Conservation (phyloP, 2,113 vertebrate species). For the Cephalophus harveyi region DNA sequence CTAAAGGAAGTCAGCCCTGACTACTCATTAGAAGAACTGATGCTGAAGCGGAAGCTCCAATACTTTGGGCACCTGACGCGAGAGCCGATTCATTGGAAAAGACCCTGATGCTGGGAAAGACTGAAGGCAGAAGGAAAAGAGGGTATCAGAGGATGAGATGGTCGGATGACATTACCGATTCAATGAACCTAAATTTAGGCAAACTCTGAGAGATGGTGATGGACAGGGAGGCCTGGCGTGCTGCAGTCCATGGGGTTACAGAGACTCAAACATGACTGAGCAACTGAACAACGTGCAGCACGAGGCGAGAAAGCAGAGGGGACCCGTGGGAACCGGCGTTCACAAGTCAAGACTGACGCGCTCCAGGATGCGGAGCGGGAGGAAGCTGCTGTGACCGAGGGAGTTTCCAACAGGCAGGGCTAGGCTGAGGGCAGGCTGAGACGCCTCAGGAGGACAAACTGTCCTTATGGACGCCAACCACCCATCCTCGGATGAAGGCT, state of each 20-base stretch:
- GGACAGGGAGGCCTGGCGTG: neutral
- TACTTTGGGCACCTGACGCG: no score
- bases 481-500: neutral
- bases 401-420: neutral
- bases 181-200: neutral
- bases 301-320: neutral
- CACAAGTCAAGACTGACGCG: fast-evolving
- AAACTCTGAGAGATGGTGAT: neutral
- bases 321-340: fast-evolving
- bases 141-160: neutral
- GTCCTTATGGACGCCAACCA: neutral
- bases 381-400: neutral
- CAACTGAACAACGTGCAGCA: neutral
- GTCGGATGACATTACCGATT: neutral
- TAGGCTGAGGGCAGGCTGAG: neutral
- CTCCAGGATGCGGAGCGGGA: neutral
- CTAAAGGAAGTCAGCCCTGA: neutral
- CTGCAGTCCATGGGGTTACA: neutral
- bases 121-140: no score
- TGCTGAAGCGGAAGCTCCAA: no score
- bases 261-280: neutral
- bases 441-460: neutral
- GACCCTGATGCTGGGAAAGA: neutral
- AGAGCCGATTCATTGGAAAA: neutral
- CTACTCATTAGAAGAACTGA: neutral